Percentiles rank a stretch among this genome's conserved stretches.
phyloP scores from a whole-genome alignment of 2,113 vertebrate species.

The Sisor rabdophorus region DNA sequence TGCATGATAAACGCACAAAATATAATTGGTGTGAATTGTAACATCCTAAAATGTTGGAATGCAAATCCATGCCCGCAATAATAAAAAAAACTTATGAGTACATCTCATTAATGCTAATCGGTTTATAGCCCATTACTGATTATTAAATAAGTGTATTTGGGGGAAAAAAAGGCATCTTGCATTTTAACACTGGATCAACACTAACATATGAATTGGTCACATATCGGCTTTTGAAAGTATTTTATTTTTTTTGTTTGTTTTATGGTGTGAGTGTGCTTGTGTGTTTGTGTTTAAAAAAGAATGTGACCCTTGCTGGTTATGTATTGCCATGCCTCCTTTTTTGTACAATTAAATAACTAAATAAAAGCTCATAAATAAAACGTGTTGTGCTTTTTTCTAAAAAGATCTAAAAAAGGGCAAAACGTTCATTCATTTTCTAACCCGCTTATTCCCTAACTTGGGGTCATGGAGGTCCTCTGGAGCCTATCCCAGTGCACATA shows the following conservation, averaged over 20 bases:
- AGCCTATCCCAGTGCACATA: no score
- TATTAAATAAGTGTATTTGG: slow-evolving; percentile 4
- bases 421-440: no score
- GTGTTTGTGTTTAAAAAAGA: slow-evolving; percentile 25
- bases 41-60: background rate
- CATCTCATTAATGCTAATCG: background rate
- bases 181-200: slow-evolving; percentile 34
- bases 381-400: no score
- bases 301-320: slow-evolving; percentile 57
- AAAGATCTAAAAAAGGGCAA: no score
- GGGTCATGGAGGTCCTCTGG: no score
- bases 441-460: no score
- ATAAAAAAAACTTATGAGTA: background rate
- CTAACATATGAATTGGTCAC: slow-evolving; percentile 23
- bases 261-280: slow-evolving; percentile 37
- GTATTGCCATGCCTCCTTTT: slow-evolving; percentile 58
- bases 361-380: slow-evolving; percentile 61
- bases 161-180: background rate
- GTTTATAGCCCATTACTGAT: background rate
- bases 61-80: background rate
- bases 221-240: slow-evolving; percentile 9
- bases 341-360: slow-evolving; percentile 60
- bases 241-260: slow-evolving; percentile 11
- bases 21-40: background rate
- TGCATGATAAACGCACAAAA: background rate